A percentile compares a stretch with the other conserved stretches of the same genome.
phyloP scores from a whole-genome alignment of 2,113 vertebrate genomes.

The Anhinga rufa region DNA sequence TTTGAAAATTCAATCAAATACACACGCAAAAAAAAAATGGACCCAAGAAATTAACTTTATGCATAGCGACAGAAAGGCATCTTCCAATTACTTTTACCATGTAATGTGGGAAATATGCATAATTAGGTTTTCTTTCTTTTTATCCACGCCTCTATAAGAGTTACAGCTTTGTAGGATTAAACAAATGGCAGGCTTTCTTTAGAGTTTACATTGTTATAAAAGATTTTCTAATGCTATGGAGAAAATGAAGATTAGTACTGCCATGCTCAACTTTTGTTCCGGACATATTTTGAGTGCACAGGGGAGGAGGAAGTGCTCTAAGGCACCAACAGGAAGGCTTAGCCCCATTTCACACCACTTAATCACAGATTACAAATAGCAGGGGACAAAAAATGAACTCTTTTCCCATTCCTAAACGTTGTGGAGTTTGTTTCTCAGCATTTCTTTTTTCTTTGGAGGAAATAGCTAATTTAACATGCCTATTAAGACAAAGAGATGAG shows the following conservation, averaged over 20 bases:
- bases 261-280: background rate
- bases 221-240: background rate
- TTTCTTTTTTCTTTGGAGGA: background rate
- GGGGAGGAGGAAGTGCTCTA: background rate
- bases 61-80: background rate
- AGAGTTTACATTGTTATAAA: background rate
- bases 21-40: background rate
- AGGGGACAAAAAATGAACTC: conserved; percentile 2
- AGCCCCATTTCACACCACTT: conserved; percentile 44
- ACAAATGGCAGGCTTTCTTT: background rate
- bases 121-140: background rate
- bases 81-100: background rate
- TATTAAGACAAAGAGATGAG: conserved; percentile 17
- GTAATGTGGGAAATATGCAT: background rate
- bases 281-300: background rate
- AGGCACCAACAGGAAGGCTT: conserved; percentile 6
- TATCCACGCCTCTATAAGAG: background rate
- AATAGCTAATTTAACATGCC: background rate
- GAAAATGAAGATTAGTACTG: conserved; percentile 44
- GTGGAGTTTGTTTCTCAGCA: background rate
- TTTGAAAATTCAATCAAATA: background rate
- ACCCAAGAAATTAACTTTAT: background rate
- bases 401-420: background rate
- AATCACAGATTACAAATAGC: conserved; percentile 42
- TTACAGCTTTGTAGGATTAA: background rate